Conservation (phyloP, 2,797 vertebrate species). For the Melanotaenia parkinsoni region DNA sequence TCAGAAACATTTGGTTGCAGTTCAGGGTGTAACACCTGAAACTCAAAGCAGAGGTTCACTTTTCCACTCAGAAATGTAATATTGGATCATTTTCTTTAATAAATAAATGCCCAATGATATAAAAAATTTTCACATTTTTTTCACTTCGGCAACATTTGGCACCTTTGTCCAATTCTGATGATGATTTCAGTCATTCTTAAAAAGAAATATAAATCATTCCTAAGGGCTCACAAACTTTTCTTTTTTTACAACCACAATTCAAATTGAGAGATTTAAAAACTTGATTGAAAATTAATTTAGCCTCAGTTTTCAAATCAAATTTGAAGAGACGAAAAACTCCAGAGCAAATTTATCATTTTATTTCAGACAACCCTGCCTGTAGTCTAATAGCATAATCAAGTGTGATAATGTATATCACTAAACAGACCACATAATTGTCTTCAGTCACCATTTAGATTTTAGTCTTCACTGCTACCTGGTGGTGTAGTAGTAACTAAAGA, state of each 20-base stretch:
- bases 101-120: too few species aligned
- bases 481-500: neutral
- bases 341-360: neutral
- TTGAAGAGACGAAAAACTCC: neutral
- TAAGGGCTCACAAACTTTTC: neutral
- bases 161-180: neutral
- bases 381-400: conserved; percentile 17
- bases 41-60: neutral
- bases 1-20: too few species aligned
- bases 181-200: neutral
- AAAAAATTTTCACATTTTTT: too few species aligned
- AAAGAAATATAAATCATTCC: neutral
- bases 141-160: too few species aligned
- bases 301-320: neutral
- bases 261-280: neutral
- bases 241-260: neutral
- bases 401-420: neutral
- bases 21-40: neutral
- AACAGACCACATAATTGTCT: neutral
- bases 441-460: conserved; percentile 19
- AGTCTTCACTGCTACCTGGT: conserved; percentile 6
- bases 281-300: neutral
- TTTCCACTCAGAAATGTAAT: neutral
- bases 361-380: conserved; percentile 22
- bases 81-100: neutral